Evolutionary conservation across 2,797 vertebrate genomes (phyloP).

Genomic region (Acomys russatus): DNA sequence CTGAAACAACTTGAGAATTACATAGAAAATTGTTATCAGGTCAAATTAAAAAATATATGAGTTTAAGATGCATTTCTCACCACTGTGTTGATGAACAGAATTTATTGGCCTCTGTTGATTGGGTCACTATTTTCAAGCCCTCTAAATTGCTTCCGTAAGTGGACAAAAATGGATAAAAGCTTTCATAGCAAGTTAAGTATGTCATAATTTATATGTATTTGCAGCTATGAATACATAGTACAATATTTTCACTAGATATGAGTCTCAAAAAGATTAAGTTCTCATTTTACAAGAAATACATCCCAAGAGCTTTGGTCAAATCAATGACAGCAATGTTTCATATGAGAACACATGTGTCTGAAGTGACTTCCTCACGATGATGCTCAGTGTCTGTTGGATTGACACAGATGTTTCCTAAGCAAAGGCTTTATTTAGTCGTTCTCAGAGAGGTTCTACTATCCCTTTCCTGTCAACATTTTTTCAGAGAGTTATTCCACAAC

Average conservation of each 20-base stretch:
- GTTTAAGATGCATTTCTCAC: conserved; percentile 9
- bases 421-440: conserved; percentile 11
- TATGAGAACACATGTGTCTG: background rate
- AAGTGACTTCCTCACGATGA: background rate
- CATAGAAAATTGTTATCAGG: background rate
- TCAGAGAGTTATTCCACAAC: background rate
- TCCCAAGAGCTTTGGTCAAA: conserved; percentile 24
- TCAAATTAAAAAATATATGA: background rate
- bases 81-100: background rate
- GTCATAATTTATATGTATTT: background rate
- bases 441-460: background rate
- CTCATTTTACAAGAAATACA: background rate
- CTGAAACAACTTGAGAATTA: conserved; percentile 23
- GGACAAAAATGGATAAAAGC: background rate
- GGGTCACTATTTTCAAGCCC: conserved; percentile 26
- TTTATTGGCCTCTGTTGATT: background rate
- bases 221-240: background rate
- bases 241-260: background rate
- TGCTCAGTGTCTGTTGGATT: background rate
- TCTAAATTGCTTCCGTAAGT: conserved; percentile 22
- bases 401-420: background rate
- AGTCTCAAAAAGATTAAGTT: conserved; percentile 27
- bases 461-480: conserved; percentile 22
- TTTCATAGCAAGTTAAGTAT: background rate
- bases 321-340: background rate